These are phyloP conservation scores for Drosophila tani DNA, from an alignment of 1,140 invertebrate genomes.

Conservation along the genomic window DNA sequence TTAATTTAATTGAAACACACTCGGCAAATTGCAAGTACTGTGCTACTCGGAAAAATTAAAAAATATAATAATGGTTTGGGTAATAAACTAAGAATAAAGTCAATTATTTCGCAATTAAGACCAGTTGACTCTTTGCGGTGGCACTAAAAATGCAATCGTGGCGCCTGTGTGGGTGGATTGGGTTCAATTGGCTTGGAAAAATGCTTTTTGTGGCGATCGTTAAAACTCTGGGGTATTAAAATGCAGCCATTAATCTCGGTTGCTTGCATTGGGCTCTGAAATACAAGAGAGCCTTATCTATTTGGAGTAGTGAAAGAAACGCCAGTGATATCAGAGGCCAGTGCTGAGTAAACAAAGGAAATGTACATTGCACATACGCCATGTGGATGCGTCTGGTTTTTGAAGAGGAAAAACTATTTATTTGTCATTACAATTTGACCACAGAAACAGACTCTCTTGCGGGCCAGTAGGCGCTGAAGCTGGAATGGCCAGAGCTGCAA, in stretches of 20 bases:
- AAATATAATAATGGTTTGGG: constrained; percentile 22
- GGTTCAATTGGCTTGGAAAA: constrained; percentile 36
- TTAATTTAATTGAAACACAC: constrained; percentile 72
- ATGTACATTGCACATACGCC: constrained; percentile 44
- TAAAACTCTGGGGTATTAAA: constrained; percentile 11
- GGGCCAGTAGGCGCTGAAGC: constrained; percentile 47
- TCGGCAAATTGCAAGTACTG: constrained; percentile 37
- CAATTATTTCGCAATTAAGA: constrained; percentile 72
- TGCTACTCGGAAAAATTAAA: constrained; percentile 32
- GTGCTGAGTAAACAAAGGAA: constrained; percentile 35
- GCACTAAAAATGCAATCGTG: constrained; percentile 37
- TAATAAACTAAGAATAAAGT: constrained; percentile 59
- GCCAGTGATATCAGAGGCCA: constrained; percentile 23
- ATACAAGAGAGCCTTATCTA: constrained; percentile 43
- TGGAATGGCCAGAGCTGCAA: constrained; percentile 33
- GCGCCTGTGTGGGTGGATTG: constrained; percentile 25
- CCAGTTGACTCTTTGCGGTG: constrained; percentile 48
- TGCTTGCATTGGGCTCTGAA: constrained; percentile 5
- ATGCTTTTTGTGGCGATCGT: background rate
- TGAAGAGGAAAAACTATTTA: constrained; percentile 20
- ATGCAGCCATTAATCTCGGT: constrained; percentile 19
- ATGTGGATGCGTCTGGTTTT: constrained; percentile 14
- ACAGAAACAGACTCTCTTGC: constrained; percentile 21
- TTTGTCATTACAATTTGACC: constrained; percentile 44
- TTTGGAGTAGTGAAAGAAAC: constrained; percentile 10